phyloP scores from a whole-genome alignment of 1,140 invertebrate genomes.

The Hylyphantes graminicola region DNA sequence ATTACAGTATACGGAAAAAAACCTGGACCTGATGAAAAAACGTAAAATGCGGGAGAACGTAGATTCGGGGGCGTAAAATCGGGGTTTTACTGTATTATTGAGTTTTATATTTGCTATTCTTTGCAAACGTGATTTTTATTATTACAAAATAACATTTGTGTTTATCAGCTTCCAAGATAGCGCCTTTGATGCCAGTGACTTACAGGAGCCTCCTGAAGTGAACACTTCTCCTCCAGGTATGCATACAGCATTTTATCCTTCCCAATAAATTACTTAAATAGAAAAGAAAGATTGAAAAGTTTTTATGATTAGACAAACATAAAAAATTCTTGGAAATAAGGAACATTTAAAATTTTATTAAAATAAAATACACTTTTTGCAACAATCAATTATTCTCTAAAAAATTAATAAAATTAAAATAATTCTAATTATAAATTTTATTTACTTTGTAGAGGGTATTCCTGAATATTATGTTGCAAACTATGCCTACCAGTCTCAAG shows the following conservation, averaged over 20 bases:
- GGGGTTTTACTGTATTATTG: too few species aligned
- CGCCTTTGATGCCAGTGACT: constrained; percentile 37
- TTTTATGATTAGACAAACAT: too few species aligned
- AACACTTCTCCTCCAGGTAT: constrained; percentile 51
- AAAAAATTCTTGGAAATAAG: too few species aligned
- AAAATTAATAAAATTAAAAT: not conserved
- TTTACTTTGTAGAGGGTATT: constrained; percentile 30
- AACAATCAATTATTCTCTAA: not conserved
- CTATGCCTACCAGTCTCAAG: constrained; percentile 78
- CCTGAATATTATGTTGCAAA: constrained; percentile 82
- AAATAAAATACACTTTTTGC: not conserved
- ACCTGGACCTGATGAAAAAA: too few species aligned
- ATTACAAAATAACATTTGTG: not conserved
- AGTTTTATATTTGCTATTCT: not conserved
- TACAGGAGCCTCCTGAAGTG: constrained; percentile 49
- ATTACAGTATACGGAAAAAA: too few species aligned
- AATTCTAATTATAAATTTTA: not conserved
- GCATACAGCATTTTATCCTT: not conserved
- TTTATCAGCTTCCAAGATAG: constrained; percentile 28
- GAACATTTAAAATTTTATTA: too few species aligned
- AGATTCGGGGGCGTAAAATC: too few species aligned
- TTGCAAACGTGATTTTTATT: not conserved
- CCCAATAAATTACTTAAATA: too few species aligned
- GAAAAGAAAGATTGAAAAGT: too few species aligned
- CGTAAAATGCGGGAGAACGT: too few species aligned